Evolutionary conservation across 2,113 vertebrate species (phyloP).

Genomic region (Pelecanoides urinatrix): DNA sequence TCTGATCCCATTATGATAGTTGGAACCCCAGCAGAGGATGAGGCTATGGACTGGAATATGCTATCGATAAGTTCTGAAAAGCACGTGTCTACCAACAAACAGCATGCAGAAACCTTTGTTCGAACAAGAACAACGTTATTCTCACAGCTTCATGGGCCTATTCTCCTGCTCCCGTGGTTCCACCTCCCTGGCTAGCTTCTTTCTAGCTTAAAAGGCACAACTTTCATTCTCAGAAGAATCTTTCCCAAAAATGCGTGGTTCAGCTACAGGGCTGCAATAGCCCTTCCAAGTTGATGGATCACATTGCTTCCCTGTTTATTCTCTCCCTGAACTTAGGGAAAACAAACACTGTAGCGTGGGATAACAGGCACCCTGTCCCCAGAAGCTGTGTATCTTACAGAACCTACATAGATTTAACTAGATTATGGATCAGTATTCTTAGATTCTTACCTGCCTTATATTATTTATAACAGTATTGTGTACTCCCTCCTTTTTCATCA

Average conservation of each 20-base stretch:
- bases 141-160: background rate
- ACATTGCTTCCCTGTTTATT: background rate
- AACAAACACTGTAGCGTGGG: background rate
- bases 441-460: background rate
- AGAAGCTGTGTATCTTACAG: background rate
- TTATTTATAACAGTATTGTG: background rate
- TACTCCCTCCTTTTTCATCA: background rate
- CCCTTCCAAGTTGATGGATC: background rate
- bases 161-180: background rate
- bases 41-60: background rate
- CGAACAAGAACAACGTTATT: background rate
- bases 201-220: background rate
- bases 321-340: background rate
- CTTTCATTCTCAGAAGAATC: background rate
- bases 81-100: background rate
- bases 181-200: background rate
- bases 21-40: background rate
- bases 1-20: background rate
- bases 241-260: background rate
- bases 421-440: background rate
- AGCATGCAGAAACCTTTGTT: background rate
- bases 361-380: background rate
- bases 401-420: background rate
- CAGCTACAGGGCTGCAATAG: background rate
- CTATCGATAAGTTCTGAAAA: background rate